A percentile compares a stretch with the other conserved stretches of the same genome.
These are phyloP conservation scores for Pollenia griseotomentosa DNA, from an alignment of 2,888 invertebrate genomes.

Conservation along the genomic window DNA sequence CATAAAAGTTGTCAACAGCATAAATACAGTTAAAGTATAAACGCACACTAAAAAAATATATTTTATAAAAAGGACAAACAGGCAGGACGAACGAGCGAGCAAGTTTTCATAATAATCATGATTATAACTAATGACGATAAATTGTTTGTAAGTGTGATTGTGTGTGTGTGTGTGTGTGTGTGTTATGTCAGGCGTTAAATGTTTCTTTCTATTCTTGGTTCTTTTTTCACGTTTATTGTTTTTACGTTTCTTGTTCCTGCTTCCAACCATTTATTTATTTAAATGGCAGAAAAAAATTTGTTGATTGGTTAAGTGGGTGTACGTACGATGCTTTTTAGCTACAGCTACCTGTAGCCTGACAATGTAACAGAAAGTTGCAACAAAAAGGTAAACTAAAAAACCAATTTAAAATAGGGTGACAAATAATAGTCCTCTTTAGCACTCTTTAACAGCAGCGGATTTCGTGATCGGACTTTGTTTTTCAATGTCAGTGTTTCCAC, in stretches of 20 bases:
- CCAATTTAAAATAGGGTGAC: neutral
- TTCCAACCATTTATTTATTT: constrained; percentile 46
- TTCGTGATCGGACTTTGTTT: no score
- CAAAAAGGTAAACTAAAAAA: constrained; percentile 10
- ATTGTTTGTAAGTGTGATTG: constrained; percentile 31
- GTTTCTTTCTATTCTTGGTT: constrained; percentile 6
- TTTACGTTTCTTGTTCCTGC: constrained; percentile 13
- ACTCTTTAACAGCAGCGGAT: no score
- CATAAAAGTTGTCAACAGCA: constrained; percentile 73
- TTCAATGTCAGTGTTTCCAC: no score
- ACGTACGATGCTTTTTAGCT: constrained; percentile 5
- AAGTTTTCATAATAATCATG: constrained; percentile 58
- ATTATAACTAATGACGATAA: constrained; percentile 67
- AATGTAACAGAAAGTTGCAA: neutral
- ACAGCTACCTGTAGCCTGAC: constrained; percentile 47
- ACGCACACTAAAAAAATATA: neutral
- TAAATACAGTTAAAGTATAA: constrained; percentile 44
- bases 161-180: constrained; percentile 20
- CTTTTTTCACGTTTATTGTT: constrained; percentile 16
- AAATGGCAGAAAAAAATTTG: constrained; percentile 1
- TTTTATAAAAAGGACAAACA: neutral
- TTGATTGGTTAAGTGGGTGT: constrained; percentile 46
- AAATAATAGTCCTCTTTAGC: neutral
- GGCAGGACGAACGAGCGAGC: constrained; percentile 24
- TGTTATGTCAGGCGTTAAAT: constrained; percentile 58